Percentiles rank a stretch among this genome's conserved stretches.
Conservation (phyloP, 2,888 invertebrate species). For the Rhyacophila evoluta region DNA sequence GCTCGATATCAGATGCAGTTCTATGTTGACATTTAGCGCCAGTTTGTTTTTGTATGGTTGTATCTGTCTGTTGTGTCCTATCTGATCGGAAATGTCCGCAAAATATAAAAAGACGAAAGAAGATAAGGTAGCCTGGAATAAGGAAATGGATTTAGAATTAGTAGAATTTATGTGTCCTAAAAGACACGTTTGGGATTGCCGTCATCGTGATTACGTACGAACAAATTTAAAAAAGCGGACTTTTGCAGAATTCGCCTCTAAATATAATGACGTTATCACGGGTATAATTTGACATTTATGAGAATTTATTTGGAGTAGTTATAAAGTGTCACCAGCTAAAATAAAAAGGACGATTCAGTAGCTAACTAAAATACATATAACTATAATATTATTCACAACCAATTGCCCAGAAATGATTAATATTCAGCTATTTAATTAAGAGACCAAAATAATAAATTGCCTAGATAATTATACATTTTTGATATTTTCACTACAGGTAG, state of each 20-base stretch:
- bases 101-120: slow-evolving; percentile 26
- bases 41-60: too few relatives aligned
- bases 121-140: neutral
- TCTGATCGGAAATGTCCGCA: neutral
- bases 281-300: neutral
- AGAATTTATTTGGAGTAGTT: neutral
- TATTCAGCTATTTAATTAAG: neutral
- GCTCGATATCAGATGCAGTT: too few relatives aligned
- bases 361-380: too few relatives aligned
- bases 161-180: neutral
- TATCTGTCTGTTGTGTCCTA: too few relatives aligned
- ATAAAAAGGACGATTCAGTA: neutral
- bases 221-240: neutral
- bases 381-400: neutral
- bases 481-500: neutral
- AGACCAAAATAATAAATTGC: too few relatives aligned
- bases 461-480: too few relatives aligned
- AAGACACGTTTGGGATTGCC: slow-evolving; percentile 4
- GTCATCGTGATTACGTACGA: neutral
- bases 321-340: neutral
- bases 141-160: neutral
- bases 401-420: neutral
- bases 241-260: neutral
- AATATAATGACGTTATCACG: neutral
- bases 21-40: too few relatives aligned